phyloP scores from a whole-genome alignment of 2,113 vertebrate species.

The Salvelinus sp. region DNA sequence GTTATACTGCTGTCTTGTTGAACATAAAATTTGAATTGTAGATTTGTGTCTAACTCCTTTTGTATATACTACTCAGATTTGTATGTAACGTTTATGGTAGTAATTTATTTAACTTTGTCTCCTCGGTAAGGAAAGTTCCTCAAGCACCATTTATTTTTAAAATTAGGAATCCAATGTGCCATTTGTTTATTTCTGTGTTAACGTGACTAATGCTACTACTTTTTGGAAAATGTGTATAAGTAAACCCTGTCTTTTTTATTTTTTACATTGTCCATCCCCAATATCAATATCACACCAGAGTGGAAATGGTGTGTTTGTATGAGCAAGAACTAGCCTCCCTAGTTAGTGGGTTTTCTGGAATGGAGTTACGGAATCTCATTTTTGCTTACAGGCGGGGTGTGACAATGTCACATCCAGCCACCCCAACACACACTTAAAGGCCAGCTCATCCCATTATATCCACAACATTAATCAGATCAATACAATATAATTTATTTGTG shows the following conservation, averaged over 20 bases:
- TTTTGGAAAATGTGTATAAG: slow-evolving; percentile 49
- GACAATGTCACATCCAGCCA: neutral
- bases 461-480: slow-evolving; percentile 23
- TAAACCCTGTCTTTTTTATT: slow-evolving; percentile 54
- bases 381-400: neutral
- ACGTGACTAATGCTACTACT: slow-evolving; percentile 72
- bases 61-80: slow-evolving; percentile 83
- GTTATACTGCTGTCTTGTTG: slow-evolving; percentile 69
- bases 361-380: slow-evolving; percentile 22
- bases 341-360: slow-evolving; percentile 13
- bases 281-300: neutral
- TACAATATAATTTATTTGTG: slow-evolving; percentile 49
- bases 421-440: neutral
- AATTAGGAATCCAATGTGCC: slow-evolving; percentile 78
- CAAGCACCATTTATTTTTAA: slow-evolving; percentile 71
- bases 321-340: slow-evolving; percentile 10
- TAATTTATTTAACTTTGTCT: slow-evolving; percentile 84
- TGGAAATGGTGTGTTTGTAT: slow-evolving; percentile 21
- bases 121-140: slow-evolving; percentile 67
- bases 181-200: slow-evolving; percentile 79
- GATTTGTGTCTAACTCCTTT: slow-evolving; percentile 70
- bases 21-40: slow-evolving; percentile 69
- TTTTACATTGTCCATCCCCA: slow-evolving; percentile 45
- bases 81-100: slow-evolving; percentile 79
- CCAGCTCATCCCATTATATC: slow-evolving; percentile 19